Evolutionary conservation across 92 coral and sea anemone species (phyloP).

Genomic region (Parazoanthus swiftii): DNA sequence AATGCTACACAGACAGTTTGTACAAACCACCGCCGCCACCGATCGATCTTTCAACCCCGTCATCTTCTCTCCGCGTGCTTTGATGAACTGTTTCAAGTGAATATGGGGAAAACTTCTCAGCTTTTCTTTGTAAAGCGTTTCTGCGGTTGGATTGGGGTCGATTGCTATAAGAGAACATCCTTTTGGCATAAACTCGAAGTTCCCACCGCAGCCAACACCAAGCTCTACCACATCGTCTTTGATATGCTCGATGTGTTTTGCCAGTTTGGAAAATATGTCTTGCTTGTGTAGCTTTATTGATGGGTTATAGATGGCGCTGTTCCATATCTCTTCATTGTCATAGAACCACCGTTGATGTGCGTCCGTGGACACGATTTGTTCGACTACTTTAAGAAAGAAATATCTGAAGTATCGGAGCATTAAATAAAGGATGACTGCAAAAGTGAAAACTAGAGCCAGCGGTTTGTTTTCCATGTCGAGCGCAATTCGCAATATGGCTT

Average conservation of each 20-base stretch:
- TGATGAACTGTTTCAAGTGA: constrained; percentile 59
- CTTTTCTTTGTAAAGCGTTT: constrained; percentile 44
- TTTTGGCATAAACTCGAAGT: constrained; percentile 57
- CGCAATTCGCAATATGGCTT: not conserved
- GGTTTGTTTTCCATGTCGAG: not conserved
- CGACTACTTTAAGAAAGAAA: constrained; percentile 25
- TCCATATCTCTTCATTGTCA: constrained; percentile 23
- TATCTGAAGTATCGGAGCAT: not conserved
- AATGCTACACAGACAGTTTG: constrained; percentile 64
- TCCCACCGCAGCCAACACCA: constrained; percentile 73
- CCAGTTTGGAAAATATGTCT: constrained; percentile 44
- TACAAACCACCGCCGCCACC: constrained; percentile 58
- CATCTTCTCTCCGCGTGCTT: constrained; percentile 64
- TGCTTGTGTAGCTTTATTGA: constrained; percentile 21
- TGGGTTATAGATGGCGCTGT: constrained; percentile 9
- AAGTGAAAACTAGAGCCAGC: not conserved
- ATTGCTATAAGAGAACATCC: constrained; percentile 60
- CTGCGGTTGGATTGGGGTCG: constrained; percentile 63
- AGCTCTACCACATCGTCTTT: constrained; percentile 67
- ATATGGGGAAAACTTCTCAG: constrained; percentile 50
- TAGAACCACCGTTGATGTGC: constrained; percentile 30
- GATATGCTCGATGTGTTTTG: constrained; percentile 43
- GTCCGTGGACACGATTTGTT: constrained; percentile 6
- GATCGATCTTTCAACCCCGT: constrained; percentile 51
- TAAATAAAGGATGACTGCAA: not conserved